Conservation (phyloP, 2,113 vertebrate genomes). For the Vombatus ursinus region DNA sequence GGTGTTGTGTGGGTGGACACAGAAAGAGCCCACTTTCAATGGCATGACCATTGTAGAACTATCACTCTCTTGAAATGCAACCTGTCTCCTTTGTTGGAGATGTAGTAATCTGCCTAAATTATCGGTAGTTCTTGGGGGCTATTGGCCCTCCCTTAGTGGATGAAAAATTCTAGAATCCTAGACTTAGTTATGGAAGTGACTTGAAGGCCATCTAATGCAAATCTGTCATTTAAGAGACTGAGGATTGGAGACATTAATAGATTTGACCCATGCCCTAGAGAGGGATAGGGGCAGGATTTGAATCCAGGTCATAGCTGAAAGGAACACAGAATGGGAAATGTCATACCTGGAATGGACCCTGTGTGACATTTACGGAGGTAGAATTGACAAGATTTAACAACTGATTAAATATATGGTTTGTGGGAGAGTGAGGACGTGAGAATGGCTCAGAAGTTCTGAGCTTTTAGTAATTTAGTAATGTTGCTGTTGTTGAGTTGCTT, state of each 20-base stretch:
- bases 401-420: neutral
- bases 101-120: too few relatives aligned
- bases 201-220: neutral
- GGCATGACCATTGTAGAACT: too few relatives aligned
- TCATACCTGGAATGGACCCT: neutral
- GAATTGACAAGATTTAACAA: neutral
- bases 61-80: too few relatives aligned
- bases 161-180: neutral
- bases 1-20: neutral
- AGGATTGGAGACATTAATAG: neutral
- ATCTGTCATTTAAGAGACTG: neutral
- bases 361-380: neutral
- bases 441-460: neutral
- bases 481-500: too few relatives aligned
- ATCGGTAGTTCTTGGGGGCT: too few relatives aligned
- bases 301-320: neutral
- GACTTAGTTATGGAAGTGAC: neutral
- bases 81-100: too few relatives aligned
- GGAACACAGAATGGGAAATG: neutral
- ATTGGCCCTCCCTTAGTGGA: neutral
- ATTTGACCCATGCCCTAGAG: neutral
- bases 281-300: neutral
- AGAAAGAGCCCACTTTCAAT: too few relatives aligned
- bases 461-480: neutral
- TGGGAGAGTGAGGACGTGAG: neutral